Conservation (phyloP, 2,113 vertebrate genomes). For the Cepphus grylle region DNA sequence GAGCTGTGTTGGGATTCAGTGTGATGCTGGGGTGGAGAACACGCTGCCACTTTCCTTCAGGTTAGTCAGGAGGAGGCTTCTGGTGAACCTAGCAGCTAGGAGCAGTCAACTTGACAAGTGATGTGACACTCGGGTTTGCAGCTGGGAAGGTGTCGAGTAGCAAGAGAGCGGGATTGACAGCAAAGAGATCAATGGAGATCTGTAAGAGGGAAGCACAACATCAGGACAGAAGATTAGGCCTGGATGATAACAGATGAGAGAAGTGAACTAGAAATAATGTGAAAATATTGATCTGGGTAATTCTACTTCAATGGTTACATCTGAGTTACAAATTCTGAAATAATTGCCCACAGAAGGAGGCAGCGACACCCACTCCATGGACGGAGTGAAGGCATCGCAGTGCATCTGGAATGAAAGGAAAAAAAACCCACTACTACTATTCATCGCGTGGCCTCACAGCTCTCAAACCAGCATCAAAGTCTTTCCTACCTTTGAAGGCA, state of each 20-base stretch:
- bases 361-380: neutral
- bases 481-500: neutral
- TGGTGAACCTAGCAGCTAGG: neutral
- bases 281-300: neutral
- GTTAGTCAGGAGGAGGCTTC: neutral
- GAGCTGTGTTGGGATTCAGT: neutral
- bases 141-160: neutral
- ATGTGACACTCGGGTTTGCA: neutral
- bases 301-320: neutral
- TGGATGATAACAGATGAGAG: neutral
- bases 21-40: neutral
- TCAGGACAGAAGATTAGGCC: neutral
- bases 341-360: neutral
- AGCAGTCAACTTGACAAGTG: neutral
- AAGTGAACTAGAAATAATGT: conserved; percentile 24
- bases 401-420: neutral
- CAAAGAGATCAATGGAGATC: neutral
- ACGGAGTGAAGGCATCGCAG: accelerated
- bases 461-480: neutral
- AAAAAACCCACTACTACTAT: accelerated
- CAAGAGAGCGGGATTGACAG: neutral
- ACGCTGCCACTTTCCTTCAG: neutral
- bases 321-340: neutral
- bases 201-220: neutral
- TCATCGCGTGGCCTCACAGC: neutral